Evolutionary conservation across 1,140 invertebrate genomes (phyloP), one percentile per base, ranked within the genome.

Genomic region (Polypedilum vanderplanki): DNA sequence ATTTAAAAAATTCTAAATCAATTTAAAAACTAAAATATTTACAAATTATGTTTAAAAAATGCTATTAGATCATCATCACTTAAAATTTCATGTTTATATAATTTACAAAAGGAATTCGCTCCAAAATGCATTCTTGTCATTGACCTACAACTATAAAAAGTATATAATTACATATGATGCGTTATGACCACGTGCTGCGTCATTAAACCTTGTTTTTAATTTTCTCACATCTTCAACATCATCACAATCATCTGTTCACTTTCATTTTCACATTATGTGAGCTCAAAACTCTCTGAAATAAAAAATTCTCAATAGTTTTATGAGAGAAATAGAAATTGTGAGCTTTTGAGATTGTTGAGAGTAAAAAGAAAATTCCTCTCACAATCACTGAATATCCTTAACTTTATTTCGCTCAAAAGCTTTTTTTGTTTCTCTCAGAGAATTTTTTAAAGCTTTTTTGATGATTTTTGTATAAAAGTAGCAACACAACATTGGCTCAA

Each of bases 401-500:
- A 57, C 12, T n/a, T n/a, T 57, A 57, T 57, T 12, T 12, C 12
- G 46, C 46, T 57, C 46, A 57, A n/a, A 57, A 57, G 46, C 46
- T 57, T n/a, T n/a, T n/a, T n/a, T 57, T 4, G 3, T 0, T 12
- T 12, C 46, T 57, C 46, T 57, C 46, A 57, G n/a, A 57, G 9
- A 57, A 57, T 4, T 57, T 46, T n/a, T n/a, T 15, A 57, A 57
- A 57, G 46, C 46, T 57, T 57, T 57, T 15, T 57, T 57, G 46
- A 57, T 57, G 12, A 18, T 9, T 70, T 70, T 70, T 18, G 65
- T 70, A 70, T 70, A 70, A 70, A 70, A 70, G 65, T n/a, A 70
- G 17, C 65, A 10, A 12, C 65, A 70, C n/a, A 70, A 70, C 65
- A 70, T 5, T 3, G 18, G 7, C 17, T 18, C 65, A 70, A 70